These are phyloP conservation scores for Marmota monax DNA, from an alignment of 2,113 vertebrate genomes.

Conservation along the genomic window DNA sequence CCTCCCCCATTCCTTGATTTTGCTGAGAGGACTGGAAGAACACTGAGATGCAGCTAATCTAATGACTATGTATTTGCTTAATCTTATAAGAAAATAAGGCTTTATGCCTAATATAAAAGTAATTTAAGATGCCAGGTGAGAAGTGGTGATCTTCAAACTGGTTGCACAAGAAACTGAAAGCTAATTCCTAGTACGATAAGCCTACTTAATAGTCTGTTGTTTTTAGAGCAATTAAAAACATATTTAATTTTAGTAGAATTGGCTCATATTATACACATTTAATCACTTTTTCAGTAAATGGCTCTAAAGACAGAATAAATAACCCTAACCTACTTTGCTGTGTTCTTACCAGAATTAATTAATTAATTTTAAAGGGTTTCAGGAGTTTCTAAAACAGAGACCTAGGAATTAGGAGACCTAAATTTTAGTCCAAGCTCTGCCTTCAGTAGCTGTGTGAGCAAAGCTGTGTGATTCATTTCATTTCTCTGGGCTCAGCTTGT, in stretches of 20 bases:
- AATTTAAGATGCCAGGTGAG: slow-evolving; percentile 61
- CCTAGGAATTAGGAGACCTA: slow-evolving; percentile 46
- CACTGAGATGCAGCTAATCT: slow-evolving; percentile 3
- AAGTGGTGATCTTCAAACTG: slow-evolving; percentile 71
- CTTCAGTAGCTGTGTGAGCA: neutral
- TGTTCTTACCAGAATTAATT: slow-evolving; percentile 60
- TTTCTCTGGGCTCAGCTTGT: slow-evolving; percentile 42
- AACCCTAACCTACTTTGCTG: slow-evolving; percentile 68
- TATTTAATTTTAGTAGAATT: slow-evolving; percentile 63
- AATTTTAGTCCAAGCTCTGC: slow-evolving; percentile 35
- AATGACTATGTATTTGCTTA: slow-evolving; percentile 49
- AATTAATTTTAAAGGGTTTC: slow-evolving; percentile 56
- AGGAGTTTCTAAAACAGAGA: slow-evolving; percentile 39
- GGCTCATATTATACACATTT: slow-evolving; percentile 55
- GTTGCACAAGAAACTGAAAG: slow-evolving; percentile 65
- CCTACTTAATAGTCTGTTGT: slow-evolving; percentile 58
- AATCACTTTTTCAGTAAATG: slow-evolving; percentile 71
- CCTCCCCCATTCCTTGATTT: neutral
- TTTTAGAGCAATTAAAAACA: slow-evolving; percentile 70
- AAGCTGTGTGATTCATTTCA: neutral
- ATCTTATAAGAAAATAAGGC: slow-evolving; percentile 47
- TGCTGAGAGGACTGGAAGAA: neutral
- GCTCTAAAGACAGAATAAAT: slow-evolving; percentile 66
- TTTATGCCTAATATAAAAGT: slow-evolving; percentile 62
- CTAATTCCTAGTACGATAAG: slow-evolving; percentile 64